Percentiles rank a stretch among this genome's conserved stretches.
phyloP scores from a whole-genome alignment of 1,140 invertebrate species.

The Philotrypesis tridentata region DNA sequence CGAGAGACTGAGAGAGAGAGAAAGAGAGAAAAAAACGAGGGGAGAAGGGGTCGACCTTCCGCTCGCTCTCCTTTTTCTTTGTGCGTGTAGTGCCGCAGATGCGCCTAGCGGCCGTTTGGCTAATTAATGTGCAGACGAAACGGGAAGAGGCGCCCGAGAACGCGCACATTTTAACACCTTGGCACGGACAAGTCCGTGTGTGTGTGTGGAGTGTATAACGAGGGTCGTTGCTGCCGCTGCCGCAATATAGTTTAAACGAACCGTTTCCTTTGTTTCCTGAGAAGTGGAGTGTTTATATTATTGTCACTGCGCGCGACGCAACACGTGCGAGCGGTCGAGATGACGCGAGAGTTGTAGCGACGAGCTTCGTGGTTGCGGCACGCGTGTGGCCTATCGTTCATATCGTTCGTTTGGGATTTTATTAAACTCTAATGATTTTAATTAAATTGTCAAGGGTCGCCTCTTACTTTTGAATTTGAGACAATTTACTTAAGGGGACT shows the following conservation, averaged over 20 bases:
- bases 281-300: too few species aligned
- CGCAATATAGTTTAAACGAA: background rate
- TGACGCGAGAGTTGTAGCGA: too few species aligned
- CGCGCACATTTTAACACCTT: conserved; percentile 28
- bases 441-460: too few species aligned
- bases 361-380: too few species aligned
- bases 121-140: conserved; percentile 21
- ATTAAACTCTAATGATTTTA: too few species aligned
- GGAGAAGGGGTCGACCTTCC: background rate
- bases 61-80: background rate
- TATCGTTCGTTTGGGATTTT: too few species aligned
- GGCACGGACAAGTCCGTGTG: background rate
- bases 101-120: background rate
- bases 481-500: too few species aligned
- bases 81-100: background rate
- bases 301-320: too few species aligned
- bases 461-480: too few species aligned
- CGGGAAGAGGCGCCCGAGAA: background rate
- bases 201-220: conserved; percentile 3
- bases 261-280: background rate
- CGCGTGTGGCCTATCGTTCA: too few species aligned
- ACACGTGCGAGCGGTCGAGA: too few species aligned
- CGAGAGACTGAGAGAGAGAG: too few species aligned
- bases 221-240: background rate
- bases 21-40: background rate